These are phyloP conservation scores for Eretmochelys imbricata DNA, from an alignment of 2,113 vertebrate species.

Conservation along the genomic window DNA sequence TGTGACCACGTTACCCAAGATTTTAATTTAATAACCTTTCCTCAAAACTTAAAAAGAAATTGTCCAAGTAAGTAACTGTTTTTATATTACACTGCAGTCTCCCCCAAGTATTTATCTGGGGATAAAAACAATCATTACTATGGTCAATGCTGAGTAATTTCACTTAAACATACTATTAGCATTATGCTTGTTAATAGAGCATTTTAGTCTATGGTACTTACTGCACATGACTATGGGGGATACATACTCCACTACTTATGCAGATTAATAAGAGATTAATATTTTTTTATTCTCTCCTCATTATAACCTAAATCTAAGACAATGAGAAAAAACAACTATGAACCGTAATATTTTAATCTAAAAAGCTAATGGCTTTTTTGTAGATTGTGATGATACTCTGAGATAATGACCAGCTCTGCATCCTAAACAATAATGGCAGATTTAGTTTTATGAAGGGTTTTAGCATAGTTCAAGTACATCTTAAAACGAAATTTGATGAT, in stretches of 20 bases:
- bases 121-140: not conserved
- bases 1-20: not conserved
- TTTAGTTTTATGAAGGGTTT: not conserved
- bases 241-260: not conserved
- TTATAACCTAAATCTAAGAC: not conserved
- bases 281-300: not conserved
- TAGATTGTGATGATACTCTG: not conserved
- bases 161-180: not conserved
- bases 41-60: not conserved
- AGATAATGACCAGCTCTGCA: not conserved
- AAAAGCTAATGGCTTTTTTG: not conserved
- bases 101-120: not conserved
- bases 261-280: not conserved
- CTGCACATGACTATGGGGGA: not conserved
- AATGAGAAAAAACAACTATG: not conserved
- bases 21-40: not conserved
- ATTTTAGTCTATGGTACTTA: not conserved
- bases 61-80: not conserved
- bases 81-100: accelerated
- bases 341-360: not conserved
- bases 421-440: not conserved
- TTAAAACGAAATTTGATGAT: not conserved
- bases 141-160: not conserved
- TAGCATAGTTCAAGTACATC: not conserved
- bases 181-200: not conserved